These are phyloP conservation scores for Poecilia wingei DNA, from an alignment of 2,797 vertebrate species.

Conservation along the genomic window DNA sequence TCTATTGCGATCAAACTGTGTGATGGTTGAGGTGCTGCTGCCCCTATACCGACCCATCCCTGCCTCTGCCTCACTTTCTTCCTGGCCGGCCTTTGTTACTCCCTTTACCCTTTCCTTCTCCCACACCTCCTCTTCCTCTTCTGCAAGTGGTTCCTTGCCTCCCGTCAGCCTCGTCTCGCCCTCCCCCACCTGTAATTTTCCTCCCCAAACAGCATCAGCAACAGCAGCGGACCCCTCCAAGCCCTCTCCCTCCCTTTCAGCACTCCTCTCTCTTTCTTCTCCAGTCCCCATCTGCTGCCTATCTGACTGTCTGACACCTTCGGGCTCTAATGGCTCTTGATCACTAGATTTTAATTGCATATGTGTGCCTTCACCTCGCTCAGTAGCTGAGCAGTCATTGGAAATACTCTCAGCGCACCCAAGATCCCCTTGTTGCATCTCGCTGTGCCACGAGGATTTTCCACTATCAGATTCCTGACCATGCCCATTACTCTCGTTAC, in stretches of 20 bases:
- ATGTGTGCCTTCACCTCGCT: slow-evolving; percentile 39
- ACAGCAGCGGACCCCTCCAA: slow-evolving; percentile 66
- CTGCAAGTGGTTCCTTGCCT: slow-evolving; percentile 56
- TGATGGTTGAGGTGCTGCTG: slow-evolving; percentile 50
- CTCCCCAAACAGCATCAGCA: slow-evolving; percentile 64
- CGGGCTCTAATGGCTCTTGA: slow-evolving; percentile 74
- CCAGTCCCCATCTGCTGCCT: slow-evolving; percentile 75
- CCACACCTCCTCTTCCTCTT: slow-evolving; percentile 61
- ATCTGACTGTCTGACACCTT: slow-evolving; percentile 75
- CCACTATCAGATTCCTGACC: slow-evolving; percentile 37
- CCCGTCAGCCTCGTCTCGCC: slow-evolving; percentile 54
- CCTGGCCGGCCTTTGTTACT: slow-evolving; percentile 67
- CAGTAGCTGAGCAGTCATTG: slow-evolving; percentile 64
- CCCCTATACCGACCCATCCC: slow-evolving; percentile 63
- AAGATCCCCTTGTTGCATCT: slow-evolving; percentile 34
- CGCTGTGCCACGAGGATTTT: slow-evolving; percentile 31
- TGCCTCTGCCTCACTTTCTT: slow-evolving; percentile 53
- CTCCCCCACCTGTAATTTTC: slow-evolving; percentile 78
- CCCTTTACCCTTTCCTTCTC: slow-evolving; percentile 49
- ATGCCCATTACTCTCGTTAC: slow-evolving; percentile 20
- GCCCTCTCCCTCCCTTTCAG: slow-evolving; percentile 64
- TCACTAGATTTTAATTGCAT: slow-evolving; percentile 77
- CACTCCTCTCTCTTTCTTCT: slow-evolving; percentile 59
- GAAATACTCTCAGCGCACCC: slow-evolving; percentile 56
- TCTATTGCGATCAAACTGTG: slow-evolving; percentile 49